Evolutionary conservation across 2,797 vertebrate species (phyloP).

Genomic region (Muscicapa striata): DNA sequence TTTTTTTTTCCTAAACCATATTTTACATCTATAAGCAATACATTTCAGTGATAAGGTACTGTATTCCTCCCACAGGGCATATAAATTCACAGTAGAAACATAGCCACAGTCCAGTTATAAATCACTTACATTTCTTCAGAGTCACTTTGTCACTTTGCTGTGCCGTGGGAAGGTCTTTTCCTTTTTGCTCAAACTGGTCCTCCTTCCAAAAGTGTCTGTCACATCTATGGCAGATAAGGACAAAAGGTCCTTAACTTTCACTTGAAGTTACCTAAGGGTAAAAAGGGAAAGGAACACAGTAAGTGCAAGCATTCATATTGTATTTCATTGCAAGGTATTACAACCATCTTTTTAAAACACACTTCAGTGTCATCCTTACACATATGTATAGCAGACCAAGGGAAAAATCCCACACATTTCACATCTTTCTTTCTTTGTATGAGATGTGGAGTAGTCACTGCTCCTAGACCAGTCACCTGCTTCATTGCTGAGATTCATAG

Average conservation of each 20-base stretch:
- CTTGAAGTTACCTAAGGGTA: conserved; percentile 29
- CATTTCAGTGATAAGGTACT: not conserved
- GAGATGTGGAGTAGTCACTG: not conserved
- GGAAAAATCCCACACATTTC: not conserved
- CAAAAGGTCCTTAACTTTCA: conserved; percentile 53
- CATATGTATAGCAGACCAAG: not conserved
- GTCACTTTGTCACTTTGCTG: conserved; percentile 24
- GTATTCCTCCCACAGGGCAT: not conserved
- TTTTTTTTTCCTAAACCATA: not conserved
- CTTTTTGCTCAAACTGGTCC: conserved; percentile 26
- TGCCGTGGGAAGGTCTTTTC: not conserved
- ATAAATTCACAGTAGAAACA: not conserved
- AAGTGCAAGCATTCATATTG: not conserved
- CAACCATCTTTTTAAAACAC: not conserved
- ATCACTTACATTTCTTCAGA: conserved; percentile 73
- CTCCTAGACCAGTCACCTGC: not conserved
- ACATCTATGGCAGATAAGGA: conserved; percentile 33
- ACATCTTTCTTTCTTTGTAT: not conserved
- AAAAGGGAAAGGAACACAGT: not conserved
- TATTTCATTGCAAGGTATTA: not conserved
- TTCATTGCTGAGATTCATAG: not conserved
- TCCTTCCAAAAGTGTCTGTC: conserved; percentile 51
- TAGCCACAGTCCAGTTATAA: not conserved
- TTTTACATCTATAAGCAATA: not conserved
- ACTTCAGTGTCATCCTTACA: not conserved